Conservation (phyloP, 35 echinoderm and acorn worm species). For the Stichopus chloronotus region DNA sequence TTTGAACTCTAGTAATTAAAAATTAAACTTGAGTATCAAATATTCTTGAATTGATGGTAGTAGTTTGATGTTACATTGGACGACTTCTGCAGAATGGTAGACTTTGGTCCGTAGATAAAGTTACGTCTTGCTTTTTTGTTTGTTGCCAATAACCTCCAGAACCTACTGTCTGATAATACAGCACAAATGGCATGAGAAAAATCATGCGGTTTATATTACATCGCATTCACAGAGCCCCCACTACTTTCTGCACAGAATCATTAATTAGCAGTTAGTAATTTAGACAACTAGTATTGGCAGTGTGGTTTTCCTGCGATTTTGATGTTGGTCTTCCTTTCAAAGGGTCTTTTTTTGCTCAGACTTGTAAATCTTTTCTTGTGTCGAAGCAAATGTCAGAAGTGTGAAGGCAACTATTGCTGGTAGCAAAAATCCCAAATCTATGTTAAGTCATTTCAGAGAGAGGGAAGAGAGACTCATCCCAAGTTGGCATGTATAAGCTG, state of each 20-base stretch:
- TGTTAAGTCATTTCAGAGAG: too few species aligned
- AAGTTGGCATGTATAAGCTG: neutral
- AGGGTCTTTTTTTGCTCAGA: neutral
- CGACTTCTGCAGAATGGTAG: neutral
- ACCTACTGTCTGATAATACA: too few species aligned
- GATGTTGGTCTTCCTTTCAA: too few species aligned
- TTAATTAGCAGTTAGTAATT: too few species aligned
- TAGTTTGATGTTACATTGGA: neutral
- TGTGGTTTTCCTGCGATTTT: too few species aligned
- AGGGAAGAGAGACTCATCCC: neutral
- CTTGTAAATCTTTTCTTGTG: neutral
- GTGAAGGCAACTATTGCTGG: neutral
- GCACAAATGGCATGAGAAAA: too few species aligned
- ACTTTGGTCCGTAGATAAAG: neutral
- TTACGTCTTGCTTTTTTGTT: too few species aligned
- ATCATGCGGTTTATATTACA: too few species aligned
- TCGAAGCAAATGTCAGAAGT: neutral
- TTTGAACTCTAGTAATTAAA: neutral
- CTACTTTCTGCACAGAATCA: too few species aligned
- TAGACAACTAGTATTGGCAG: too few species aligned
- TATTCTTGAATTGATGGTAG: neutral
- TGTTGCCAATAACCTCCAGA: too few species aligned
- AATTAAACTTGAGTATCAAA: neutral
- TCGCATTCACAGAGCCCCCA: too few species aligned
- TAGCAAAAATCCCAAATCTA: neutral